phyloP scores from a whole-genome alignment of 2,888 invertebrate species.

The Periphyllus acericola region DNA sequence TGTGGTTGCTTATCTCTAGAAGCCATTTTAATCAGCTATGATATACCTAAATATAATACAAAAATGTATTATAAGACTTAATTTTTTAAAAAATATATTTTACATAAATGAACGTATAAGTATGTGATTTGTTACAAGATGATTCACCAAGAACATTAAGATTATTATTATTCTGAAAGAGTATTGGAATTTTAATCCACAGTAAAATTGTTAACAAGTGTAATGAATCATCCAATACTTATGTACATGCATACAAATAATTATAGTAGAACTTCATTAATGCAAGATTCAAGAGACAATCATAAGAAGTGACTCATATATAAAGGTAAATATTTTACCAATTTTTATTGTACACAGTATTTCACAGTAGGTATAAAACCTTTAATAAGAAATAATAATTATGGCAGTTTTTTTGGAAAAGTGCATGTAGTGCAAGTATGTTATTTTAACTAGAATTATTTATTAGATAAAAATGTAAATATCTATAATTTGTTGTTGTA shows the following conservation, averaged over 20 bases:
- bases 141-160: background rate
- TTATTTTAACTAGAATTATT: no score
- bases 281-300: background rate
- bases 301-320: background rate
- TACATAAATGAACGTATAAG: background rate
- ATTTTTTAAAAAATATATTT: background rate
- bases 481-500: no score
- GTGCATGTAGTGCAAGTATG: no score
- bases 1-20: constrained; percentile 58
- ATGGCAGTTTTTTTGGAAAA: no score
- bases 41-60: constrained; percentile 19
- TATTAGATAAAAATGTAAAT: no score
- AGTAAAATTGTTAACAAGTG: background rate
- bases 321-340: background rate
- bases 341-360: background rate
- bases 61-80: background rate
- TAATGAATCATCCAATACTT: background rate
- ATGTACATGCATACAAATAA: background rate
- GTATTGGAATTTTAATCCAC: background rate
- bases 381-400: no score
- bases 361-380: background rate
- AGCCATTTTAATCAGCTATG: constrained; percentile 57
- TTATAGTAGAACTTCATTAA: background rate
- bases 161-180: background rate
- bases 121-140: background rate